Conservation (phyloP, 1,140 invertebrate genomes). For the Trichonephila clavipes region DNA sequence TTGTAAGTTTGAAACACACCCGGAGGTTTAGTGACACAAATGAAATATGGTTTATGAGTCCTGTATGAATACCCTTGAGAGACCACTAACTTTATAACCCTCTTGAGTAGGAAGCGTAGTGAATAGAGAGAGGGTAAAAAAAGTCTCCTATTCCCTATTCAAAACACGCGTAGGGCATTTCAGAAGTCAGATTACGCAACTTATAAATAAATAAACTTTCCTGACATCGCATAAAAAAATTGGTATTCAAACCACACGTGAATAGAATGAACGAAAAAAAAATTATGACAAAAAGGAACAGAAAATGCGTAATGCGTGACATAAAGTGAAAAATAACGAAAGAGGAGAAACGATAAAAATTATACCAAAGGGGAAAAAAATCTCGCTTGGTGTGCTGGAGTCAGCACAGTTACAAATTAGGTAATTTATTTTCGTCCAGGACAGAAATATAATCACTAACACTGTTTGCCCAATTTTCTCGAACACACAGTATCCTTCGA, state of each 20-base stretch:
- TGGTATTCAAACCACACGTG: slow-evolving; percentile 58
- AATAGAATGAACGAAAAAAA: background rate
- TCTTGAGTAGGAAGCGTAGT: slow-evolving; percentile 25
- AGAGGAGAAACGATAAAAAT: slow-evolving; percentile 37
- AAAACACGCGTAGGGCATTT: slow-evolving; percentile 49
- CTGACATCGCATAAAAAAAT: slow-evolving; percentile 21
- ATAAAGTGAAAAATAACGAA: slow-evolving; percentile 53
- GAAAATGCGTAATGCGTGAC: slow-evolving; percentile 44
- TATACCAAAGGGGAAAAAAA: slow-evolving; percentile 23
- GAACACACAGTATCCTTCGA: background rate
- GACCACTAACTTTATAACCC: slow-evolving; percentile 42
- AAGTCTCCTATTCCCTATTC: background rate
- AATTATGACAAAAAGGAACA: background rate
- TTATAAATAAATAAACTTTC: slow-evolving; percentile 58
- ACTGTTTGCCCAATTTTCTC: slow-evolving; percentile 45
- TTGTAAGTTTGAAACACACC: background rate
- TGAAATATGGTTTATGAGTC: slow-evolving; percentile 25
- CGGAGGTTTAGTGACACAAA: background rate
- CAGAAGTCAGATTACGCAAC: slow-evolving; percentile 41
- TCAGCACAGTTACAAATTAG: slow-evolving; percentile 50
- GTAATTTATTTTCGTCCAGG: slow-evolving; percentile 45
- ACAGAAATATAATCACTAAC: slow-evolving; percentile 9
- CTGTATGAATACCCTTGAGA: background rate
- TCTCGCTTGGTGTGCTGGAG: too few relatives aligned
- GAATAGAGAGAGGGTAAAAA: background rate